Evolutionary conservation across 2,797 vertebrate species (phyloP).

Genomic region (Perdix hodgsoniae): DNA sequence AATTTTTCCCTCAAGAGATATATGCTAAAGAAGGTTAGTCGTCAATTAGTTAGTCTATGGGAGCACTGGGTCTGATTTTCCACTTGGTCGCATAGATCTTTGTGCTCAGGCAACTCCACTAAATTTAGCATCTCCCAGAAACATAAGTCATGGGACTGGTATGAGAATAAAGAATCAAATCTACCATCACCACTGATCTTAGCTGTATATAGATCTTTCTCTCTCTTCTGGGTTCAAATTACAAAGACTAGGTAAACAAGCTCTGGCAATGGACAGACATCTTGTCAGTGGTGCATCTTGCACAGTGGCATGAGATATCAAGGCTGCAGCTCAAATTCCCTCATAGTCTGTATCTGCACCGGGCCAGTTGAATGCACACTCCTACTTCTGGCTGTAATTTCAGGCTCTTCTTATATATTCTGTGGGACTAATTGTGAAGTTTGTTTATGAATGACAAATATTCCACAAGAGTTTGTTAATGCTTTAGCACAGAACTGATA

Average conservation of each 20-base stretch:
- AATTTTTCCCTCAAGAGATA: conserved; percentile 9
- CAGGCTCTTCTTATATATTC: conserved; percentile 3
- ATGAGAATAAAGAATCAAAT: background rate
- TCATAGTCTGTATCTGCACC: background rate
- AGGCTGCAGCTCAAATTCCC: background rate
- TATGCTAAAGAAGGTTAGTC: background rate
- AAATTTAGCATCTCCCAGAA: background rate
- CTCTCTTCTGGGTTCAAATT: background rate
- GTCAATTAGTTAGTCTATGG: background rate
- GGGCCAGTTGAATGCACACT: background rate
- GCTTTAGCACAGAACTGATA: background rate
- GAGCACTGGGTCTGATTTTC: background rate
- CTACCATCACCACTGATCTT: background rate
- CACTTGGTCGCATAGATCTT: background rate
- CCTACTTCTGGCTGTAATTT: background rate
- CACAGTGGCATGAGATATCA: background rate
- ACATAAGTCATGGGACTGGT: background rate
- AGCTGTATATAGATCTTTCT: background rate
- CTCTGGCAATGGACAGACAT: background rate
- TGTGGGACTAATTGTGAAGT: conserved; percentile 5
- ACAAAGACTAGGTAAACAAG: background rate
- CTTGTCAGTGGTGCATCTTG: background rate
- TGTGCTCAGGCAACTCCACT: background rate
- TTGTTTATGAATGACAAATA: conserved; percentile 43
- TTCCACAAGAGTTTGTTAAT: conserved; percentile 22